Percentiles rank a stretch among this genome's conserved stretches.
Conservation (phyloP, 2,888 invertebrate genomes). For the Raillietiella orientalis region DNA sequence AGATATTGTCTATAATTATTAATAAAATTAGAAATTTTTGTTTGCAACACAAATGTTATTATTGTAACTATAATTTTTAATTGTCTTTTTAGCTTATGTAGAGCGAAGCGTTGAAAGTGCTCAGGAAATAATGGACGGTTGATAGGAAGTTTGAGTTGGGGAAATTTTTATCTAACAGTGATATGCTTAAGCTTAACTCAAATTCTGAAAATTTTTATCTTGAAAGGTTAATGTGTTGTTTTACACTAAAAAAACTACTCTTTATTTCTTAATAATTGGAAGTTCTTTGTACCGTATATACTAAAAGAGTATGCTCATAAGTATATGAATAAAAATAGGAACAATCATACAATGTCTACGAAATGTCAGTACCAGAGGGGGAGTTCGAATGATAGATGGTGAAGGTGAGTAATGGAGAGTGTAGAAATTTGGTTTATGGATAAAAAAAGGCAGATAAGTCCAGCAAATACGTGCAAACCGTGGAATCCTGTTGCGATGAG, state of each 20-base stretch:
- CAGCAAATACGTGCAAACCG: conserved; percentile 32
- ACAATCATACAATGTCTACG: conserved; percentile 26
- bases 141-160: too few species aligned
- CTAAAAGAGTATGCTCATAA: conserved; percentile 31
- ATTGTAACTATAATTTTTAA: too few species aligned
- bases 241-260: too few species aligned
- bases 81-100: too few species aligned
- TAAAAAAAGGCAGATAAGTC: conserved; percentile 19
- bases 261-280: conserved; percentile 37
- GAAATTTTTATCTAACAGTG: too few species aligned
- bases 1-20: too few species aligned
- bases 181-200: too few species aligned
- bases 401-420: conserved; percentile 19
- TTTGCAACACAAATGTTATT: too few species aligned
- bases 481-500: conserved; percentile 42
- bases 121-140: too few species aligned
- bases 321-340: conserved; percentile 27
- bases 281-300: conserved; percentile 32
- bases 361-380: conserved; percentile 33
- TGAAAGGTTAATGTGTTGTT: too few species aligned
- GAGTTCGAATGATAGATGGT: conserved; percentile 29
- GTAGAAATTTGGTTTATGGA: conserved; percentile 18
- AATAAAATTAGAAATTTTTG: too few species aligned
- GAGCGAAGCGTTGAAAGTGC: too few species aligned
- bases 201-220: conserved; percentile 1